Base-by-base conservation (phyloP, 2,797 vertebrate genomes). In the Artibeus jamaicensis region DNA sequence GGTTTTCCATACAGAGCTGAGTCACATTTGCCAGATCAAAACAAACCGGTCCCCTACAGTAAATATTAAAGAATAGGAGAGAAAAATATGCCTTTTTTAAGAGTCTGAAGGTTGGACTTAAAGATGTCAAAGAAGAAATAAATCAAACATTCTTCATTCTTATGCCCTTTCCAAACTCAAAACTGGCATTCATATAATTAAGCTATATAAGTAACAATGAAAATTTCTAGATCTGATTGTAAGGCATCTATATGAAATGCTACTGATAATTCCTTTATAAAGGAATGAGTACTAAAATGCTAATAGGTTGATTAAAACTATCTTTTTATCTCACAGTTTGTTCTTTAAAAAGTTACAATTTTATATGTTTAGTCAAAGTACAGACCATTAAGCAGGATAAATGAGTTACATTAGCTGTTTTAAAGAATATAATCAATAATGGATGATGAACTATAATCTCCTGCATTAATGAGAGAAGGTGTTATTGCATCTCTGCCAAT, bases 291-390 rank as follows among this genome's bases (percentile, higher is more conserved):
- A 65, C 32, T 89, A 91, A 85, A 91, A 90, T 29, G 11, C 10
- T 93, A 84, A 57, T 9, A n/a, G 32, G 8, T 44, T 93, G 62
- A 22, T 93, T 97, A 85, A 82, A 93, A 91, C 22, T 87, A 21
- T 11, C 26, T n/a, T 88, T 90, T 82, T 71, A 37, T 18, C 68
- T 93, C 32, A 62, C 11, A 50, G 2, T 53, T 89, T 91, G 5
- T 92, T 84, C 46, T 93, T 93, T 86, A 76, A 18, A 96, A 96
- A 93, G 29, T 92, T 86, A 91, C 9, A 93, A 86, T 71, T 81
- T 29, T 86, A 53, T 10, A 68, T 68, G 26, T 68, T 87, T 89
- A 79, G 2, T 92, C 24, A 76, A 55, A 85, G 32, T 77, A 78
- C n/a, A 93, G 77, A 48, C 68, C 48, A 86, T 76, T 93, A 83